A percentile compares a stretch with the other conserved stretches of the same genome.
Evolutionary conservation across 2,888 invertebrate genomes (phyloP).

Genomic region (Leptopilina syphax): DNA sequence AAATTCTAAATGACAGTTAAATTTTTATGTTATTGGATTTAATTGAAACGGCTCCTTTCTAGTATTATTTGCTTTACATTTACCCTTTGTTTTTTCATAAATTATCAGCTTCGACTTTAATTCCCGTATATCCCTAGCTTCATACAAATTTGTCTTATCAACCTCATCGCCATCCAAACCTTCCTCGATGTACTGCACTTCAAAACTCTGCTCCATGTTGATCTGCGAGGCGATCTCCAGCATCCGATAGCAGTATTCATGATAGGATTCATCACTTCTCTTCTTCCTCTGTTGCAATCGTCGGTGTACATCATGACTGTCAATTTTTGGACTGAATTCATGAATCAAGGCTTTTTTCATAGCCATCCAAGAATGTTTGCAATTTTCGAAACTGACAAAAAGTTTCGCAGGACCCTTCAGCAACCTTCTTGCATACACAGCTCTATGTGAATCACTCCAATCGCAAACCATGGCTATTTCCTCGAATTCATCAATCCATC

Average conservation of each 20-base stretch:
- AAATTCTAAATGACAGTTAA: no score
- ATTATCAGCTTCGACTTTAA: constrained; percentile 49
- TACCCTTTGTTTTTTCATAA: constrained; percentile 44
- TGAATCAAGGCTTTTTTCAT: constrained; percentile 35
- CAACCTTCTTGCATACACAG: constrained; percentile 48
- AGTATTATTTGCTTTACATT: constrained; percentile 2
- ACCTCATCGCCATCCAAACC: constrained; percentile 47
- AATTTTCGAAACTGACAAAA: constrained; percentile 45
- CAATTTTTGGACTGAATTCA: constrained; percentile 42
- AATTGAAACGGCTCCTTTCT: constrained; percentile 17
- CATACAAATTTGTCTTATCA: constrained; percentile 47
- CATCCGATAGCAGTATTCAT: constrained; percentile 51
- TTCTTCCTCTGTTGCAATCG: constrained; percentile 43
- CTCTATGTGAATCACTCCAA: constrained; percentile 48
- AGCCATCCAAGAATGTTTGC: constrained; percentile 46
- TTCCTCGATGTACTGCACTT: constrained; percentile 51
- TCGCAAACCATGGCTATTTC: constrained; percentile 48
- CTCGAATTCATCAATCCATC: constrained; percentile 50
- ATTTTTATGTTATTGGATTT: no score
- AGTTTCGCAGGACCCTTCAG: constrained; percentile 46
- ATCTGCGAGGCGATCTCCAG: constrained; percentile 46
- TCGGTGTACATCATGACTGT: constrained; percentile 44
- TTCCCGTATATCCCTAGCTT: constrained; percentile 46
- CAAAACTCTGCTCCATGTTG: constrained; percentile 43
- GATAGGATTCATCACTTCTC: constrained; percentile 41